Conservation (phyloP, 2,888 invertebrate genomes). For the Bombylius discolor region DNA sequence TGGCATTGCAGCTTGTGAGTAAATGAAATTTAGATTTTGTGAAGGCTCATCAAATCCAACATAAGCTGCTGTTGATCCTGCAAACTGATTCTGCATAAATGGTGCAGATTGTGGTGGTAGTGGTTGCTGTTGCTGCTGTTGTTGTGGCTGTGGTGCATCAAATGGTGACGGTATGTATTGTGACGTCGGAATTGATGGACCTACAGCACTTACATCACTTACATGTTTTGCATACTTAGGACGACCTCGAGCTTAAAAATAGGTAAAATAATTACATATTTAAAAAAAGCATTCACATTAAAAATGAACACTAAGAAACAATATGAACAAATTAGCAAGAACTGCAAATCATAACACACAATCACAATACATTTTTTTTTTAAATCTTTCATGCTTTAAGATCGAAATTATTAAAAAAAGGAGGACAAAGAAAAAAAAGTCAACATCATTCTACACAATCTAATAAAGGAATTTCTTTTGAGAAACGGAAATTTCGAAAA, state of each 20-base stretch:
- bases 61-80: background rate
- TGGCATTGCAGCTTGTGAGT: background rate
- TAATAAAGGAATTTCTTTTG: no score
- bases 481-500: no score
- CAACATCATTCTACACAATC: no score
- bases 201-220: slow-evolving; percentile 56
- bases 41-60: background rate
- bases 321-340: no score
- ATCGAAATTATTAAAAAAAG: no score
- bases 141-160: slow-evolving; percentile 6
- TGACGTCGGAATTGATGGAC: slow-evolving; percentile 33
- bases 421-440: no score
- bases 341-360: no score
- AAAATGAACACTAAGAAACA: no score
- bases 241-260: slow-evolving; percentile 16
- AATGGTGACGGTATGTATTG: slow-evolving; percentile 13
- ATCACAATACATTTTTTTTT: no score
- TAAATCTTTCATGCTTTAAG: no score
- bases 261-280: background rate
- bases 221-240: slow-evolving; percentile 49
- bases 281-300: background rate
- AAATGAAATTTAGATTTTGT: background rate
- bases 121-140: slow-evolving; percentile 14
- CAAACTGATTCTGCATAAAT: slow-evolving; percentile 6
- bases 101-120: slow-evolving; percentile 8